Conservation (phyloP, 1,140 invertebrate genomes). For the Nephotettix cincticeps region DNA sequence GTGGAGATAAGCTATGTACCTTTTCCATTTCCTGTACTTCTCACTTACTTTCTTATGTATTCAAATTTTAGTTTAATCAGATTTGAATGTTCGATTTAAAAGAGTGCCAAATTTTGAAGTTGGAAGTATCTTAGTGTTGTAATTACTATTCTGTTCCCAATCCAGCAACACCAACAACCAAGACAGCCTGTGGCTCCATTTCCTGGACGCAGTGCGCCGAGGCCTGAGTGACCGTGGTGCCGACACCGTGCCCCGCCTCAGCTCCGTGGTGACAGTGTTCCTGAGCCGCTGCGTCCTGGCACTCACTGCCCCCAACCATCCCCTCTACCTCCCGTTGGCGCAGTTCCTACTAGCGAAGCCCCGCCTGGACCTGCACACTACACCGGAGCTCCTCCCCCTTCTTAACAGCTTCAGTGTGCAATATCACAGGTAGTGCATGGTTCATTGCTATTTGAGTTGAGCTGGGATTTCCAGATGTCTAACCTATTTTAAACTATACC, state of each 20-base stretch:
- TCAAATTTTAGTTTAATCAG: no score
- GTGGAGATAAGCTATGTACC: no score
- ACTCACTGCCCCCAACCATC: constrained; percentile 63
- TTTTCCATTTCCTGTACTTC: no score
- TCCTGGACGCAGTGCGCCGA: constrained; percentile 52
- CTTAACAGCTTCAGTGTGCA: constrained; percentile 56
- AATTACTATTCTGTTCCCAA: no score
- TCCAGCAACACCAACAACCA: constrained; percentile 13
- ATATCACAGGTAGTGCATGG: background rate
- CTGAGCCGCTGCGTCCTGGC: constrained; percentile 63
- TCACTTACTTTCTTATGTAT: no score
- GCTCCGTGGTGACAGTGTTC: constrained; percentile 67
- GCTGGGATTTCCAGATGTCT: no score
- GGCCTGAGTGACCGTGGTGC: constrained; percentile 46
- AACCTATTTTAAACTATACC: no score
- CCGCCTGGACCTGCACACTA: constrained; percentile 61
- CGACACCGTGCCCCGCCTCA: constrained; percentile 54
- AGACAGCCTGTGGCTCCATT: constrained; percentile 48
- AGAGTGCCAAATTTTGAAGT: no score
- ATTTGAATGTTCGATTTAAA: no score
- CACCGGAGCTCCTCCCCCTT: constrained; percentile 75
- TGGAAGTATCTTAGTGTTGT: no score
- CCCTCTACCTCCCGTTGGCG: constrained; percentile 65
- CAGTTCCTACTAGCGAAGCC: constrained; percentile 70
- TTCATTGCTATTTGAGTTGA: no score